These are phyloP conservation scores for Mormyrus lacerda DNA, from an alignment of 2,113 vertebrate species.

Conservation along the genomic window DNA sequence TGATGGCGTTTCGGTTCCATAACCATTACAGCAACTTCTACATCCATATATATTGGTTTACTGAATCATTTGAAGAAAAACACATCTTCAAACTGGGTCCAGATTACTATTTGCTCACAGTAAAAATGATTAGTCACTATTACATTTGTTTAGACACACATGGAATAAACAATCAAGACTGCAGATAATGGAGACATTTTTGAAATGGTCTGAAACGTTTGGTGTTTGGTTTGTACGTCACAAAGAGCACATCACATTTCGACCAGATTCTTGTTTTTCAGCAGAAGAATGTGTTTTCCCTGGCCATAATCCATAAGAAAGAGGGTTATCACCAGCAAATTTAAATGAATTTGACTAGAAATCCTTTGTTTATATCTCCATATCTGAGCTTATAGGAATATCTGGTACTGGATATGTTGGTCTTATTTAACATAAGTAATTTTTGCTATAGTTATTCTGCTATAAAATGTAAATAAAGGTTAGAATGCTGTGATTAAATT, in stretches of 20 bases:
- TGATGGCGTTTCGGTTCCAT: neutral
- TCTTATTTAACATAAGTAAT: neutral
- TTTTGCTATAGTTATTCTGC: neutral
- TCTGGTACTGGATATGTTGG: neutral
- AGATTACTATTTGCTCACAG: neutral
- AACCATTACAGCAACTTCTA: neutral
- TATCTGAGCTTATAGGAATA: neutral
- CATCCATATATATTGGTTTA: neutral
- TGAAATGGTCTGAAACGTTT: neutral
- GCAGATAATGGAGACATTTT: neutral
- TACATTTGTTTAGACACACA: neutral
- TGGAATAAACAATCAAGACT: neutral
- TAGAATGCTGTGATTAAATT: neutral
- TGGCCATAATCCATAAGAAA: neutral
- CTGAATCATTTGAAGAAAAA: neutral
- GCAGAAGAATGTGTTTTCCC: neutral
- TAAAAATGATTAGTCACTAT: neutral
- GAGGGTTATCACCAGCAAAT: neutral
- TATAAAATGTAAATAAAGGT: too few relatives aligned
- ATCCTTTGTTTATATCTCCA: neutral
- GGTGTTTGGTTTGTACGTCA: neutral
- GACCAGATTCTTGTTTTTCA: neutral
- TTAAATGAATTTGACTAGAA: constrained; percentile 1
- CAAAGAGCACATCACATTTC: neutral
- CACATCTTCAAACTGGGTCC: neutral